Percentiles rank a stretch among this genome's conserved stretches.
Evolutionary conservation across 2,113 vertebrate species (phyloP).

Genomic region (Anoplopoma fimbria): DNA sequence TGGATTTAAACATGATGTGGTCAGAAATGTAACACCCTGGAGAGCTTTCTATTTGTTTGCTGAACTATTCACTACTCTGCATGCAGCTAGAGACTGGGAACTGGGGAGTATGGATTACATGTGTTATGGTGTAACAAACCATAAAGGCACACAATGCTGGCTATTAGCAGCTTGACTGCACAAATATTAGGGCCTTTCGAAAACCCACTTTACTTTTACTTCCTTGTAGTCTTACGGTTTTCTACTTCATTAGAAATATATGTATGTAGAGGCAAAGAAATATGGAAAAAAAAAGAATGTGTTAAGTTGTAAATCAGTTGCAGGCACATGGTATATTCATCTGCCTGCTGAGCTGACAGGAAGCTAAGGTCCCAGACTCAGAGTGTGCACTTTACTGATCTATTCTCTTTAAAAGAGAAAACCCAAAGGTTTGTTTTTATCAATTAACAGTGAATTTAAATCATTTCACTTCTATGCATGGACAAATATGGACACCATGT

Average conservation of each 20-base stretch:
- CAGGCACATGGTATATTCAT: slow-evolving; percentile 2
- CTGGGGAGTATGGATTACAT: slow-evolving; percentile 4
- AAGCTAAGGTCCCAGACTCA: not conserved
- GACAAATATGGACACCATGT: not conserved
- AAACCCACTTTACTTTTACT: not conserved
- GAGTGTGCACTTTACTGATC: not conserved
- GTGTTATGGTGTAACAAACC: slow-evolving; percentile 14
- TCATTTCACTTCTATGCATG: not conserved
- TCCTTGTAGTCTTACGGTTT: not conserved
- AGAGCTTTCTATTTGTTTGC: not conserved
- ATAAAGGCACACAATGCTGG: slow-evolving; percentile 33
- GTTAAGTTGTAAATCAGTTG: slow-evolving; percentile 17
- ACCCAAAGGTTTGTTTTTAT: not conserved
- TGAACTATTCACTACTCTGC: not conserved
- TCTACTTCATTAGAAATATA: slow-evolving; percentile 10
- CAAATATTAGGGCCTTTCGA: not conserved
- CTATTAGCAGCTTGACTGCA: slow-evolving; percentile 11
- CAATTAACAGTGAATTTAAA: not conserved
- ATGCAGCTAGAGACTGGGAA: slow-evolving; percentile 12
- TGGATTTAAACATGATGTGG: not conserved
- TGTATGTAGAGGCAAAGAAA: not conserved
- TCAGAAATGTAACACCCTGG: not conserved
- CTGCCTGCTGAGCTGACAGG: not conserved
- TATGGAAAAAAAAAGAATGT: not conserved
- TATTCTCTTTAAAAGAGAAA: not conserved